Evolutionary conservation across 2,113 vertebrate genomes (phyloP).

Genomic region (Spea multiplicata): DNA sequence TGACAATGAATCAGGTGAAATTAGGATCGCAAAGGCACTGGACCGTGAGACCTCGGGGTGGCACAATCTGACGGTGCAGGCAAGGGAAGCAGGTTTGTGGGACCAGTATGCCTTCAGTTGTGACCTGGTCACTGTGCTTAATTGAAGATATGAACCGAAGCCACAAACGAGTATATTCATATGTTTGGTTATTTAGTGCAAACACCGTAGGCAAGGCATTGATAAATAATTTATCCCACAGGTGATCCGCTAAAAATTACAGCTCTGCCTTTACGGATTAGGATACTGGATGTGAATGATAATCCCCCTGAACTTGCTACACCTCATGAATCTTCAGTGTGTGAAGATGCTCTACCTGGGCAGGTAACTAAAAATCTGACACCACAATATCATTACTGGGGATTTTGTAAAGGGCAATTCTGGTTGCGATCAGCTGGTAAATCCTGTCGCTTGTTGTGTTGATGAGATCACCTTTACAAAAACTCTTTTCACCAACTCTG

Average conservation of each 20-base stretch:
- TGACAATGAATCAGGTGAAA: slow-evolving; percentile 82
- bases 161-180: too few species aligned
- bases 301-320: slow-evolving; percentile 93
- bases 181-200: too few species aligned
- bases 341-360: slow-evolving; percentile 91
- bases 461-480: too few species aligned
- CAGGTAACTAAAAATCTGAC: slow-evolving; percentile 71
- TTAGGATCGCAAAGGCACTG: slow-evolving; percentile 85
- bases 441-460: too few species aligned
- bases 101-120: neutral
- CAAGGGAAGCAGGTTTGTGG: slow-evolving; percentile 85
- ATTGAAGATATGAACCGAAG: too few species aligned
- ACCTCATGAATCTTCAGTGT: slow-evolving; percentile 87
- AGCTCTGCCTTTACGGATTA: slow-evolving; percentile 79
- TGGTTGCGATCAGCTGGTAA: too few species aligned
- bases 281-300: slow-evolving; percentile 95
- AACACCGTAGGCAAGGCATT: too few species aligned
- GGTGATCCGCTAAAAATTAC: slow-evolving; percentile 87
- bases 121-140: too few species aligned
- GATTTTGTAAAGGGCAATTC: too few species aligned
- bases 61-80: slow-evolving; percentile 95
- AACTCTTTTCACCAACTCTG: too few species aligned
- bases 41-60: slow-evolving; percentile 93
- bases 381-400: too few species aligned
- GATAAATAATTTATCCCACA: slow-evolving; percentile 55